Conservation (phyloP, 2,797 vertebrate genomes). For the Varecia variegata region DNA sequence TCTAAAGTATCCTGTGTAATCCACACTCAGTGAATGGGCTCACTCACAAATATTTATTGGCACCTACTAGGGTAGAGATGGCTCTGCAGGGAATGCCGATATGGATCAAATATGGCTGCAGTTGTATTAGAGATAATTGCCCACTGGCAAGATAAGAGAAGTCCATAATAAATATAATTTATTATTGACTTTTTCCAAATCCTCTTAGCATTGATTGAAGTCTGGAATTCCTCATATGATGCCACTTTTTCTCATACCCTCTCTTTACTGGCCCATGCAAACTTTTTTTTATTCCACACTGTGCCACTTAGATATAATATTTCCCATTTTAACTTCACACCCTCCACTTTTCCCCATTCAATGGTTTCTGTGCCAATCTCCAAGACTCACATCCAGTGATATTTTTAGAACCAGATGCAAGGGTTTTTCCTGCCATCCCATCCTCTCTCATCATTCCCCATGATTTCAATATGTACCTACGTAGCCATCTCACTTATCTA, state of each 20-base stretch:
- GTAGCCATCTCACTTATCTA: neutral
- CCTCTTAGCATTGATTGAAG: neutral
- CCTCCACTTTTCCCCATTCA: neutral
- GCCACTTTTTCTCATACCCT: neutral
- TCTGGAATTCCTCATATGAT: neutral
- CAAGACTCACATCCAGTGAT: neutral
- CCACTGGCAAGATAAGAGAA: neutral
- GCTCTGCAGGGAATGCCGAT: neutral
- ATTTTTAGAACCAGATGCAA: neutral
- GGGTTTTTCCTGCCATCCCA: neutral
- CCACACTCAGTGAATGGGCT: neutral
- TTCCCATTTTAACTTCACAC: neutral
- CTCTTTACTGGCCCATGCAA: neutral
- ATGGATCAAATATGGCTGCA: neutral
- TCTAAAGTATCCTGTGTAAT: neutral
- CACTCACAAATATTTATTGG: neutral
- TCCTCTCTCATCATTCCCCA: neutral
- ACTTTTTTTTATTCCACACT: too few relatives aligned
- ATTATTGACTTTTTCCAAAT: neutral
- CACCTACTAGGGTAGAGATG: neutral
- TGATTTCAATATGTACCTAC: neutral
- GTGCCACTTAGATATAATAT: too few relatives aligned
- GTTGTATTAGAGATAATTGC: neutral
- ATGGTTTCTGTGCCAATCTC: neutral
- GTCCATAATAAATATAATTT: neutral